Conservation (phyloP, 2,797 vertebrate genomes). For the Tympanoctomys barrerae region DNA sequence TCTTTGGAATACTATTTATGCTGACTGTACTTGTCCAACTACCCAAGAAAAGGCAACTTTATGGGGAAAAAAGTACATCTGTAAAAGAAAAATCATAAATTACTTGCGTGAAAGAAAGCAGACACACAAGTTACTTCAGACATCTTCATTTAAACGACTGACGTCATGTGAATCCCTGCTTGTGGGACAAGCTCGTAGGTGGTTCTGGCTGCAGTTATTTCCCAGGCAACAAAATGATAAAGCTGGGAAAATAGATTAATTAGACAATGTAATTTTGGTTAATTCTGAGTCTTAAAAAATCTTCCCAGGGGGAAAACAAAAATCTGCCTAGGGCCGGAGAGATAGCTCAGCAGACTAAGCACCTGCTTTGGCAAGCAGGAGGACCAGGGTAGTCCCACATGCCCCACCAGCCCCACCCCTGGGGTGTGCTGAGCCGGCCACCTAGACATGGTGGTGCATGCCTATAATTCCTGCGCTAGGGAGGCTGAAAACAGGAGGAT, state of each 20-base stretch:
- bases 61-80: conserved; percentile 56
- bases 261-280: background rate
- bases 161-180: background rate
- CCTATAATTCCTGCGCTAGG: too few species aligned
- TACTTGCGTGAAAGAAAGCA: conserved; percentile 26
- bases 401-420: too few species aligned
- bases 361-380: too few species aligned
- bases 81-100: conserved; percentile 68
- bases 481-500: too few species aligned
- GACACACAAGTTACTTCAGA: conserved; percentile 70
- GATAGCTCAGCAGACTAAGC: too few species aligned
- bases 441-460: too few species aligned
- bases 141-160: conserved; percentile 72
- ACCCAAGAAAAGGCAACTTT: conserved; percentile 71
- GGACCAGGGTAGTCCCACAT: too few species aligned
- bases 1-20: conserved; percentile 81
- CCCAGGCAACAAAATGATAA: conserved; percentile 18
- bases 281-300: background rate
- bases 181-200: conserved; percentile 69
- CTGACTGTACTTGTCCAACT: conserved; percentile 78
- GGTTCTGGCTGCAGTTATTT: conserved; percentile 71
- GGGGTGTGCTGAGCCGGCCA: too few species aligned
- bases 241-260: background rate
- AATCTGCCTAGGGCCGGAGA: too few species aligned
- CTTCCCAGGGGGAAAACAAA: too few species aligned